phyloP scores from a whole-genome alignment of 92 coral and sea anemone genomes.

The Palythoa caribaeorum region DNA sequence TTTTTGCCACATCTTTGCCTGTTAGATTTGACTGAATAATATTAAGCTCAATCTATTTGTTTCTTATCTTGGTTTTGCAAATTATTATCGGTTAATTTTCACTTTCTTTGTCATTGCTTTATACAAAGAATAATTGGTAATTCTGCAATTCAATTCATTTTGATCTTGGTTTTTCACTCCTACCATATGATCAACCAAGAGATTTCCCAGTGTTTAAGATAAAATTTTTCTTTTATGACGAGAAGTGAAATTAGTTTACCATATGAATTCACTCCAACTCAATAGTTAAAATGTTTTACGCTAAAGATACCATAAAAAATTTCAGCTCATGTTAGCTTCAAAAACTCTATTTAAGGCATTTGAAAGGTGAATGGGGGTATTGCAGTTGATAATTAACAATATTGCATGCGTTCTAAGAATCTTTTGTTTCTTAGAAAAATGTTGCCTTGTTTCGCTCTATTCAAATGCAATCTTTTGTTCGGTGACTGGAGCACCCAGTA shows the following conservation, averaged over 20 bases:
- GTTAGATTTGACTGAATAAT: background rate
- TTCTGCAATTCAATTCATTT: background rate
- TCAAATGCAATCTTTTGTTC: slow-evolving; percentile 29
- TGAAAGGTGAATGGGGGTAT: background rate
- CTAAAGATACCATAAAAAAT: background rate
- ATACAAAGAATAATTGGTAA: background rate
- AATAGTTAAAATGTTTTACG: background rate
- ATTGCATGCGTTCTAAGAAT: background rate
- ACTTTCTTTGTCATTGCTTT: background rate
- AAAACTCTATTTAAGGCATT: background rate
- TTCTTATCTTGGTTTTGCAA: background rate
- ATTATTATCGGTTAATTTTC: background rate
- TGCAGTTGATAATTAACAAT: background rate
- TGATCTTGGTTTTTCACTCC: background rate
- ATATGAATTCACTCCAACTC: background rate
- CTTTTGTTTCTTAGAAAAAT: slow-evolving; percentile 29
- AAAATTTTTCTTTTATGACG: background rate
- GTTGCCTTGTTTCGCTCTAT: slow-evolving; percentile 7
- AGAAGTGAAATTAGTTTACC: background rate
- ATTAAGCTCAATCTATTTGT: background rate
- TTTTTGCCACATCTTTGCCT: background rate
- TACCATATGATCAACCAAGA: slow-evolving; percentile 2
- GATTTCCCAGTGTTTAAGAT: background rate
- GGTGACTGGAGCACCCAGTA: background rate
- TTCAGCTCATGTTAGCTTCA: background rate